Evolutionary conservation across 2,113 vertebrate genomes (phyloP).

Genomic region (Chionis minor): DNA sequence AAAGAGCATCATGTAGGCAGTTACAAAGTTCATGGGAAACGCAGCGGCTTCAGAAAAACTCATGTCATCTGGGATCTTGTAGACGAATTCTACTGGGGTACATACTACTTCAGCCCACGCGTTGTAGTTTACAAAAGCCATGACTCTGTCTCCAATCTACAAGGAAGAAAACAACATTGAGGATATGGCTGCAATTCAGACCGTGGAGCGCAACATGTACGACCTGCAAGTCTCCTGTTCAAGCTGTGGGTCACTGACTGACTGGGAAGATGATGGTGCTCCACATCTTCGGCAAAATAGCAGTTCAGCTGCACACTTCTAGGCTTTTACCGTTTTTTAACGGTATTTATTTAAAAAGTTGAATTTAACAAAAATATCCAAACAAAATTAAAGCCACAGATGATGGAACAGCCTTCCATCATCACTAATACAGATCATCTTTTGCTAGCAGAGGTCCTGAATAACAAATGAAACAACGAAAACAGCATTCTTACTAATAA

Average conservation of each 20-base stretch:
- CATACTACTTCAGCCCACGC: constrained; percentile 99
- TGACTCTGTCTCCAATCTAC: constrained; percentile 95
- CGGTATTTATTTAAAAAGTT: neutral
- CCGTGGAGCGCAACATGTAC: neutral
- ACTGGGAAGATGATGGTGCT: neutral
- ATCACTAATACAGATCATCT: neutral
- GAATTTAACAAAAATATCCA: neutral
- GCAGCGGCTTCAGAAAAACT: constrained; percentile 93
- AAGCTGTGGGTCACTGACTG: neutral
- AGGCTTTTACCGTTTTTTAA: neutral
- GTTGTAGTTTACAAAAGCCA: constrained; percentile 95
- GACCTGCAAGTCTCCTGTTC: neutral
- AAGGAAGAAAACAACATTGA: neutral
- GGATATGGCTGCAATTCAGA: neutral
- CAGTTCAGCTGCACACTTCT: neutral
- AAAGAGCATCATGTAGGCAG: constrained; percentile 98
- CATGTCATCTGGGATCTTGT: constrained; percentile 96
- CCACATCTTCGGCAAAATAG: neutral
- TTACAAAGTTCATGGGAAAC: constrained; percentile 95
- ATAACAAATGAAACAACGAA: neutral
- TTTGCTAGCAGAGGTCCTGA: neutral
- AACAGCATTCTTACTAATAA: neutral
- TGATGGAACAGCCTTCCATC: neutral
- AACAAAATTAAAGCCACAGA: neutral
- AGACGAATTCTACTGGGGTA: constrained; percentile 89